A percentile compares a stretch with the other conserved stretches of the same genome.
These are phyloP conservation scores for Erebia palarica DNA, from an alignment of 2,888 invertebrate species.

Conservation along the genomic window DNA sequence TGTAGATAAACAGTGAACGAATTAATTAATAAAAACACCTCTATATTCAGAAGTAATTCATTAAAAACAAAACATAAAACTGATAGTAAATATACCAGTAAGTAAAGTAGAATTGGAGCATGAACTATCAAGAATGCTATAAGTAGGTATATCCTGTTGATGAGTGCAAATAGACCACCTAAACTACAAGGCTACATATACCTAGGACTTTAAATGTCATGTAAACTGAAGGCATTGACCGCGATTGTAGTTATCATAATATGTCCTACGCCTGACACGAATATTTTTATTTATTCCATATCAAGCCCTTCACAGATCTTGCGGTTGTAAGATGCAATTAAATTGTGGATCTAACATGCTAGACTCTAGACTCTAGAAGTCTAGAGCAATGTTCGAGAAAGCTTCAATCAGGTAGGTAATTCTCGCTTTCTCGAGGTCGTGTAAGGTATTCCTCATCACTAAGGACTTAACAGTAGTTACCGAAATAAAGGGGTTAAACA, in stretches of 20 bases:
- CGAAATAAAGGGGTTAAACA: no score
- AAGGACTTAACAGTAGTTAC: no score
- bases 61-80: constrained; percentile 2
- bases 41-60: not conserved
- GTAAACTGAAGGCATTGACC: constrained; percentile 8
- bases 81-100: constrained; percentile 13
- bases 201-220: constrained; percentile 8
- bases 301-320: no score
- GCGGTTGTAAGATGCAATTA: no score
- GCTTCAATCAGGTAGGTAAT: no score
- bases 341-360: no score
- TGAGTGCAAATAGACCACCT: constrained; percentile 8
- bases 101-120: not conserved
- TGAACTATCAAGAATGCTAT: constrained; percentile 4
- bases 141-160: not conserved
- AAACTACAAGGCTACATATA: not conserved
- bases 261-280: not conserved
- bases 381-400: no score
- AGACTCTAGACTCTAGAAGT: no score
- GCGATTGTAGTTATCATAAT: not conserved
- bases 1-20: no score
- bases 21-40: not conserved
- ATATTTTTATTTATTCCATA: not conserved
- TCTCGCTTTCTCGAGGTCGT: no score
- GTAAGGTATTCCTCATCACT: no score